Base-by-base conservation (phyloP, 2,888 invertebrate genomes). In the Leucophora obtusa region DNA sequence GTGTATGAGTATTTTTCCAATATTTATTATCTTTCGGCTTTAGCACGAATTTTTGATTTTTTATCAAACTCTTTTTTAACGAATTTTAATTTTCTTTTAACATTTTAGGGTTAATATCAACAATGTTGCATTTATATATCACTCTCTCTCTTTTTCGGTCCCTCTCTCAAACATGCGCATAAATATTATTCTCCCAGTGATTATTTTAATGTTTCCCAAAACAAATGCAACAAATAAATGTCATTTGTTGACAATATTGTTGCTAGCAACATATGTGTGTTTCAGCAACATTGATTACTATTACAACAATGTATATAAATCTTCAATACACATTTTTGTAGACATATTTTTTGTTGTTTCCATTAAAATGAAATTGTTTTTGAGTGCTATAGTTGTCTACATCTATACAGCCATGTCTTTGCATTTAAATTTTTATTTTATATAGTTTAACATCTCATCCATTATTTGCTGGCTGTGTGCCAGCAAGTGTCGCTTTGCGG, bases 401-500 rank as follows among this genome's bases (percentile, higher is more conserved):
- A 28, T 28, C 6, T 28, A 1, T 51, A 33, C 33, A 10, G 18
- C 18, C 1, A 50, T 15, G 33, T 50, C 18, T 63, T 21, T 75
- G 21, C 54, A 11, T 47, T 47, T 38, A 14, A 15, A 15, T 50
- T 43, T 58, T 9, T 35, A 38, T 60, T 28, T 70, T 38, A 74
- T 50, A 70, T 74, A 74, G 66, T 74, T 77, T 66, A 33, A 47
- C 50, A 75, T 62, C 56, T 58, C 72, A 56, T 75, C 60, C 59
- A 70, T 79, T 69, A 69, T 72, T 73, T 65, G 59, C 68, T 83
- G 83, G 83, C 83, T 53, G 14, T 58, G 11, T 51, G 82, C 82
- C 82, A 82, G 76, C 70, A 69, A 81, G 82, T 82, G 81, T 83
- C 78, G 75, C 75, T 83, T 81, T 83, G 81, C 81, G 79, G 81